Conservation (phyloP, 2,113 vertebrate genomes). For the Plotosus lineatus region DNA sequence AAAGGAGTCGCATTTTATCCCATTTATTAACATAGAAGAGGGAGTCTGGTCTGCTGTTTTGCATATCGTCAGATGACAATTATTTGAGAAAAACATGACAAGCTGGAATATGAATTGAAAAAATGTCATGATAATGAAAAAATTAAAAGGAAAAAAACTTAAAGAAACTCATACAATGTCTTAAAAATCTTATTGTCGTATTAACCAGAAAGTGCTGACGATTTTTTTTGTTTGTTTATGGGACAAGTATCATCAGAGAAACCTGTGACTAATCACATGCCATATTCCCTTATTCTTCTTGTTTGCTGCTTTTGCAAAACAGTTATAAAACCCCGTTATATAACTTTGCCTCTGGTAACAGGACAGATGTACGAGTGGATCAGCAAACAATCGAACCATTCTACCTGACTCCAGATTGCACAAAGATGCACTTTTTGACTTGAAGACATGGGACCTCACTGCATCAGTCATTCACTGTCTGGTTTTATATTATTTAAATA, state of each 20-base stretch:
- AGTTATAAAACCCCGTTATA: slow-evolving; percentile 38
- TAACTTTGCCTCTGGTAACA: slow-evolving; percentile 40
- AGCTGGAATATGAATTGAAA: background rate
- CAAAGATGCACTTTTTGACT: slow-evolving; percentile 40
- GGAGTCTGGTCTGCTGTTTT: slow-evolving; percentile 12
- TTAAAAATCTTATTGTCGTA: background rate
- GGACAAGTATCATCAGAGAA: background rate
- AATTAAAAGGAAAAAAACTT: background rate
- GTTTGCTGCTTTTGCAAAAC: slow-evolving; percentile 16
- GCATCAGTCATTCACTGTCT: background rate
- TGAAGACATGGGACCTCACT: background rate
- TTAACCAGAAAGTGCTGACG: background rate
- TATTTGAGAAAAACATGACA: slow-evolving; percentile 5
- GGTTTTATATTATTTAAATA: background rate
- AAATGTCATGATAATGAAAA: background rate
- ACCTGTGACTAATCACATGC: slow-evolving; percentile 15
- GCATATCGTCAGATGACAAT: background rate
- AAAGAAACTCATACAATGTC: background rate
- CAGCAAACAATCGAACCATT: slow-evolving; percentile 55
- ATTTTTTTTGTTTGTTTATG: background rate
- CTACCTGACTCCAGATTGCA: slow-evolving; percentile 38
- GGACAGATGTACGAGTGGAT: slow-evolving; percentile 33
- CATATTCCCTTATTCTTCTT: slow-evolving; percentile 33
- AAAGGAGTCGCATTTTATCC: slow-evolving; percentile 7
- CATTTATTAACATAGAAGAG: background rate